Base-by-base conservation (phyloP, 2,113 vertebrate genomes). In the Malurus cyaneus region DNA sequence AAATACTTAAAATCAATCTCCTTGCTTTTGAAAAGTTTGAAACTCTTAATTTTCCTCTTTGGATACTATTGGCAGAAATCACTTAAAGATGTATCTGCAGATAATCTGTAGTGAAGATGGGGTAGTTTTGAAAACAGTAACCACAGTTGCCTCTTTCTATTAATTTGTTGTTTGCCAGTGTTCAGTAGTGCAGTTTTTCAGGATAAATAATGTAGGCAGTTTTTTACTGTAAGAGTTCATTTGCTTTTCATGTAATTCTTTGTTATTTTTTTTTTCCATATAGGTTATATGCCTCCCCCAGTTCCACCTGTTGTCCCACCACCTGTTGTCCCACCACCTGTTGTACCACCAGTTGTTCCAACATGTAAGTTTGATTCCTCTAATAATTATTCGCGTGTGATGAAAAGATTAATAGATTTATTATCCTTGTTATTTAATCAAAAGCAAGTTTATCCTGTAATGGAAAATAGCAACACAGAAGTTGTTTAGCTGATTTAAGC, bases 231-330 rank as follows among this genome's bases (percentile, higher is more conserved):
- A 64, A 42, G 67, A 62, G 8, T 70, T 44, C 9, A 23, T 60
- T 93, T 94, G 6, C 11, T 86, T 74, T 31, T 26, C 36, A 24
- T 67, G 47, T 86, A 78, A 46, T 78, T 24, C 46, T 60, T 62
- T 64, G 19, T 73, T 5, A 14, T n/a, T 81, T 80, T 85, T 80
- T 85, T 85, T 66, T 74, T 12, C 72, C 9, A 0, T 67, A 5
- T 79, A 99, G 99, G 99, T 95, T 99, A 98, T 95, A 97, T 99
- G 98, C 98, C 98, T 69, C 98, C 99, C 31, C 98, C 97, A 47
- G 98, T 98, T 65, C 98, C 98, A 49, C 96, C 96, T 74, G 96
- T 96, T 19, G 96, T 96, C 4, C 96, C 96, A 0, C 98, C 98
- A 31, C 98, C 99, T 49, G 98, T 98, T 52, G 98, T 98, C 8